A percentile compares a stretch with the other conserved stretches of the same genome.
phyloP scores from a whole-genome alignment of 2,888 invertebrate species.

The Crematogaster levior region DNA sequence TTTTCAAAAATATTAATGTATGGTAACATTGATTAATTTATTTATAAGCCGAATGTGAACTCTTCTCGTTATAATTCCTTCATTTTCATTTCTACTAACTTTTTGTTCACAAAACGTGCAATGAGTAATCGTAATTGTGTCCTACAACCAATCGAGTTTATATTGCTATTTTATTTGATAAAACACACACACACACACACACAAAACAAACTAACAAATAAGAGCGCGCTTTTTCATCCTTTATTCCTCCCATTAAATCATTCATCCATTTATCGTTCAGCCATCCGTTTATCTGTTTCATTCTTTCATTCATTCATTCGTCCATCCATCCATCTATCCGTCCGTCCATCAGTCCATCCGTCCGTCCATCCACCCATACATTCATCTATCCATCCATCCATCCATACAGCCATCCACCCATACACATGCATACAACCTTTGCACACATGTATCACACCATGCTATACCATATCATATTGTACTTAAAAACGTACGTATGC shows the following conservation, averaged over 20 bases:
- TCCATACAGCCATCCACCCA: neutral
- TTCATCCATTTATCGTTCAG: neutral
- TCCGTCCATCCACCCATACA: neutral
- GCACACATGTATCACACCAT: too few relatives aligned
- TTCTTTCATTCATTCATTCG: neutral
- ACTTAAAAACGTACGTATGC: neutral
- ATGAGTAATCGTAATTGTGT: slow-evolving; percentile 52
- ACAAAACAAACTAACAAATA: too few relatives aligned
- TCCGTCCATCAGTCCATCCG: neutral
- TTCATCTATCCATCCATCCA: neutral
- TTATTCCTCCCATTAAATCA: neutral
- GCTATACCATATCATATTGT: too few relatives aligned
- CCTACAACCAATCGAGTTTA: slow-evolving; percentile 59
- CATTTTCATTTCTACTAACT: slow-evolving; percentile 45
- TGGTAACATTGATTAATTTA: slow-evolving; percentile 39
- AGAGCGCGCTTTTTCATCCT: neutral
- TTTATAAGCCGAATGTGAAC: slow-evolving; percentile 61
- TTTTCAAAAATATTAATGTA: slow-evolving; percentile 35
- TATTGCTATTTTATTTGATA: neutral
- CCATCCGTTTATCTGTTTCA: neutral
- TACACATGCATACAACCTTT: too few relatives aligned
- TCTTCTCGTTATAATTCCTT: slow-evolving; percentile 57
- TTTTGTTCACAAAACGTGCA: slow-evolving; percentile 31
- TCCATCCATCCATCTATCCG: neutral
- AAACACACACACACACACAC: neutral